Evolutionary conservation across 2,113 vertebrate genomes (phyloP).

Genomic region (Myotis yumanensis): DNA sequence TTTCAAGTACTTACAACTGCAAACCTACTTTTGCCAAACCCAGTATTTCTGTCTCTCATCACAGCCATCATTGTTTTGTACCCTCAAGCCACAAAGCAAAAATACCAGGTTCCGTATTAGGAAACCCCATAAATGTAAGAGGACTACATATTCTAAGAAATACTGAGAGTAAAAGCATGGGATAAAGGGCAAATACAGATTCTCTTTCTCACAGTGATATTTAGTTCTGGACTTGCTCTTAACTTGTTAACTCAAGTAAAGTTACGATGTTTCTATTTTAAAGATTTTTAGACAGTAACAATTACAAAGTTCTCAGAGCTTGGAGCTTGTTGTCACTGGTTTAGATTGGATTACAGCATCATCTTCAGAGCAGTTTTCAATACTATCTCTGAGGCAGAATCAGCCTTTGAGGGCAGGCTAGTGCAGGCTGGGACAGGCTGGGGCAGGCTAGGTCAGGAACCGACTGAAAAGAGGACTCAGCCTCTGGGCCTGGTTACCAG

Average conservation of each 20-base stretch:
- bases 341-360: neutral
- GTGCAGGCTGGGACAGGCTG: neutral
- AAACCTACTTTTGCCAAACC: neutral
- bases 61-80: constrained; percentile 41
- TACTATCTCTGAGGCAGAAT: constrained; percentile 18
- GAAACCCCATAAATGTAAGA: constrained; percentile 21
- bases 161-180: neutral
- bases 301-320: neutral
- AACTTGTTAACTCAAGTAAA: constrained; percentile 30
- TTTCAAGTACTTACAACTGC: neutral
- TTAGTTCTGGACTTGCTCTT: constrained; percentile 8
- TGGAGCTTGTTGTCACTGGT: neutral
- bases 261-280: neutral
- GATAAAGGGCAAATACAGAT: neutral
- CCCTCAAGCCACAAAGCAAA: constrained; percentile 47
- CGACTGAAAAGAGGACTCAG: neutral
- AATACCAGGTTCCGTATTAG: constrained; percentile 9
- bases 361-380: neutral
- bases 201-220: neutral
- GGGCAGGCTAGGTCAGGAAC: neutral
- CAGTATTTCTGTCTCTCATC: constrained; percentile 11
- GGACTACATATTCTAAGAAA: neutral
- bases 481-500: neutral
- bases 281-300: neutral
- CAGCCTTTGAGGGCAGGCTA: neutral